phyloP scores from a whole-genome alignment of 2,888 invertebrate species.

The Beris morrisii region DNA sequence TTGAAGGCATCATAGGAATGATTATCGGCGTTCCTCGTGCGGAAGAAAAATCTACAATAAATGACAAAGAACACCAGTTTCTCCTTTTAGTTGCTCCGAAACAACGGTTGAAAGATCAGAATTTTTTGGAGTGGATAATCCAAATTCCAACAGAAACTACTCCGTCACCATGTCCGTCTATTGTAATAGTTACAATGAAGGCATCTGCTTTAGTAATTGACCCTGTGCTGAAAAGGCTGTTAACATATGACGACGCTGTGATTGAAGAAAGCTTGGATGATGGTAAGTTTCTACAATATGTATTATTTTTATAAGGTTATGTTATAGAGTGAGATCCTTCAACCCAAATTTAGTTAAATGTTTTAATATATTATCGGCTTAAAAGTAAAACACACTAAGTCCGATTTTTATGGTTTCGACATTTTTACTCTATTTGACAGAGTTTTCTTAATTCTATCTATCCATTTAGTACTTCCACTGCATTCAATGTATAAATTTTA shows the following conservation, averaged over 20 bases:
- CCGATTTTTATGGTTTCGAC: too few relatives aligned
- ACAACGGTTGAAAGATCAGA: neutral
- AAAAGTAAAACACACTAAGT: too few relatives aligned
- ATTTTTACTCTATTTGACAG: too few relatives aligned
- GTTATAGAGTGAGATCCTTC: neutral
- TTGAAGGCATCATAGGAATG: too few relatives aligned
- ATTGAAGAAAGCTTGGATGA: neutral
- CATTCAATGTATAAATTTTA: too few relatives aligned
- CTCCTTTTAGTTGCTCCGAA: constrained; percentile 28
- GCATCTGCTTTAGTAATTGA: constrained; percentile 62
- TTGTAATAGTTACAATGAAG: constrained; percentile 58
- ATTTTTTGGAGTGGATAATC: constrained; percentile 19
- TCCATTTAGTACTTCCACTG: too few relatives aligned
- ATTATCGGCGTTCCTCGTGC: too few relatives aligned
- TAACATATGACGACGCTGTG: constrained; percentile 60
- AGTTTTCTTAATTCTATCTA: too few relatives aligned
- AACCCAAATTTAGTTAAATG: neutral
- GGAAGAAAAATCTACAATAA: too few relatives aligned
- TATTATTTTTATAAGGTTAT: too few relatives aligned
- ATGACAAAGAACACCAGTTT: neutral
- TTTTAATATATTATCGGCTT: too few relatives aligned
- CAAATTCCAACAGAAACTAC: constrained; percentile 20
- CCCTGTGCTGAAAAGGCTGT: constrained; percentile 66
- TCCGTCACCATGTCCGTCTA: constrained; percentile 50
- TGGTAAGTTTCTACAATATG: neutral